Percentiles rank a stretch among this genome's conserved stretches.
Conservation (phyloP, 2,888 invertebrate species). For the Leptinotarsa haldemani region DNA sequence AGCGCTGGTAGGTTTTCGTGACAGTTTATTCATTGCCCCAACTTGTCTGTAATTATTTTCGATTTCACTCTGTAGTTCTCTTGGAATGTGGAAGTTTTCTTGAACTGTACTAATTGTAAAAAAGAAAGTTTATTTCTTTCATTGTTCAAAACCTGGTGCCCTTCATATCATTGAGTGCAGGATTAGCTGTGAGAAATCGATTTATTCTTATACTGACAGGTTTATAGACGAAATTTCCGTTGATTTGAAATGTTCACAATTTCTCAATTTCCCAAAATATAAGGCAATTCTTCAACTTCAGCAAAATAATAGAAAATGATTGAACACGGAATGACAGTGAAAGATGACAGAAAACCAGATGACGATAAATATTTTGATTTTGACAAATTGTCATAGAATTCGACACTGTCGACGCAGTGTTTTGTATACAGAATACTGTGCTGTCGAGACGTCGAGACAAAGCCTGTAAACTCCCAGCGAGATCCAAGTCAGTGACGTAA, state of each 20-base stretch:
- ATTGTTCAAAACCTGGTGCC: not conserved
- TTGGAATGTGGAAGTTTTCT: not conserved
- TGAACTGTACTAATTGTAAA: not conserved
- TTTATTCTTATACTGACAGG: not conserved
- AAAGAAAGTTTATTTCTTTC: not conserved
- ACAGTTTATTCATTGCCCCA: constrained; percentile 53
- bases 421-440: too few relatives aligned
- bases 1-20: constrained; percentile 74
- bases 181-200: too few relatives aligned
- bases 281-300: not conserved
- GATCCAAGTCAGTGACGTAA: too few relatives aligned
- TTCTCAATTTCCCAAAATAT: not conserved
- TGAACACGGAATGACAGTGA: too few relatives aligned
- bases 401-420: too few relatives aligned
- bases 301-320: not conserved
- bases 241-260: not conserved
- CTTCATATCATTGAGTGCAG: not conserved
- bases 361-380: too few relatives aligned
- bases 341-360: too few relatives aligned
- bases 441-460: too few relatives aligned
- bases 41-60: not conserved
- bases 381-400: too few relatives aligned
- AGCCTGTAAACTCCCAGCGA: too few relatives aligned
- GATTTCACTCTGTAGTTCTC: not conserved
- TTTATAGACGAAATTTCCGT: not conserved